Evolutionary conservation across 2,888 invertebrate genomes (phyloP).

Genomic region (Caenorhabditis japonica): DNA sequence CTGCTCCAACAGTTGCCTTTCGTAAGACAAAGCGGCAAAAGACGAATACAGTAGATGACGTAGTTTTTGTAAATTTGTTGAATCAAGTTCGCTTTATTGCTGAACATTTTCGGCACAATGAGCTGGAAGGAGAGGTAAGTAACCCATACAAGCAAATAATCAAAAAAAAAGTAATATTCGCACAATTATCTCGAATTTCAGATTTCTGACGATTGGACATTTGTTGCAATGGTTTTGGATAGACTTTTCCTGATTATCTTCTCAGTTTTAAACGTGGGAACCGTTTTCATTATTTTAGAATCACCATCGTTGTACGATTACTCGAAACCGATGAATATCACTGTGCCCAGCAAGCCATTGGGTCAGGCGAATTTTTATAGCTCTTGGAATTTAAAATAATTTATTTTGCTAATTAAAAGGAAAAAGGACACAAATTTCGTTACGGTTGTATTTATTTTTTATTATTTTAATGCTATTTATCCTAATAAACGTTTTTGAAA

Average conservation of each 20-base stretch:
- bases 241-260: slow-evolving; percentile 75
- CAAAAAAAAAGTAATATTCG: not conserved
- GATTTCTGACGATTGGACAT: slow-evolving; percentile 76
- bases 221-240: slow-evolving; percentile 77
- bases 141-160: not conserved
- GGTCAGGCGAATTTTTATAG: slow-evolving; percentile 71
- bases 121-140: slow-evolving; percentile 72
- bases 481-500: not conserved
- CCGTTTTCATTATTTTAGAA: slow-evolving; percentile 74
- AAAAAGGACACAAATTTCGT: too few relatives aligned
- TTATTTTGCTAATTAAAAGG: not conserved
- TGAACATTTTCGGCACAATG: slow-evolving; percentile 75
- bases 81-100: slow-evolving; percentile 76
- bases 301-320: slow-evolving; percentile 75
- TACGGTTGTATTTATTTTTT: not conserved
- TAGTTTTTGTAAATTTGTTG: slow-evolving; percentile 72
- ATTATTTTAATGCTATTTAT: not conserved
- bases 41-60: slow-evolving; percentile 68
- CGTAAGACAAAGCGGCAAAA: slow-evolving; percentile 58
- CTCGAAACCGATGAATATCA: slow-evolving; percentile 73
- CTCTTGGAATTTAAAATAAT: slow-evolving; percentile 40
- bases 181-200: slow-evolving; percentile 46
- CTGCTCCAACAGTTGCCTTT: slow-evolving; percentile 64
- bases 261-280: slow-evolving; percentile 74
- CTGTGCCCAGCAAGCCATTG: slow-evolving; percentile 73